Base-by-base conservation (phyloP, 2,797 vertebrate genomes). In the Pachyuromys duprasi region DNA sequence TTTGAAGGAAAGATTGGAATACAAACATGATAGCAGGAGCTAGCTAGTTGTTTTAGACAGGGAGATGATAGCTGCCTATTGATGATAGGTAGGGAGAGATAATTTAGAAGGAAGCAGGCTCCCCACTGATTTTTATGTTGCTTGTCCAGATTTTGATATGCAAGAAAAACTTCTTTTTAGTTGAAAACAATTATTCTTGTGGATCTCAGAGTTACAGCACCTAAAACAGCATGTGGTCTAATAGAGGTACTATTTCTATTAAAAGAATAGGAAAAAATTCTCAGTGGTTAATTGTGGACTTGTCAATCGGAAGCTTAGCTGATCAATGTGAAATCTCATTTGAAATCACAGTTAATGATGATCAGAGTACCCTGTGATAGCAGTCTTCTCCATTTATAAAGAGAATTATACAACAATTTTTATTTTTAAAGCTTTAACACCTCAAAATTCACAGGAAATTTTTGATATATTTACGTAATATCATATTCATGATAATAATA, bases 271-370 rank as follows among this genome's bases (percentile, higher is more conserved):
- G 86, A 81, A 67, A 67, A 76, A 69, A 31, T 55, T 55, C 11
- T 95, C 63, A 89, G 60, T 55, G n/a, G 90, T 81, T 81, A 75
- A 69, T 62, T 90, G 31, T 91, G 24, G 33, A 69, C 4, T 65
- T 86, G 49, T 72, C 57, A 14, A 3, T 84, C 72, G 75, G 39
- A 84, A 53, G 86, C 42, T 3, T 22, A 91, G 75, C 0, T 89
- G n/a, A 93, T 91, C 28, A 95, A 92, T 93, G 70, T 96, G 45
- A 72, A 95, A 94, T 49, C 53, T 84, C 28, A 69, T 82, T 96
- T 60, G 24, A 86, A 93, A 89, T 13, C 20, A 36, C 26, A 42
- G 26, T 12, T 75, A 94, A 95, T 82, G 63, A 49, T 90, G 36
- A 76, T 87, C 36, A 88, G 26, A 95, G 20, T 60, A 60, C 3